Conservation (phyloP, 2,888 invertebrate species). For the Ormyrus thymus region DNA sequence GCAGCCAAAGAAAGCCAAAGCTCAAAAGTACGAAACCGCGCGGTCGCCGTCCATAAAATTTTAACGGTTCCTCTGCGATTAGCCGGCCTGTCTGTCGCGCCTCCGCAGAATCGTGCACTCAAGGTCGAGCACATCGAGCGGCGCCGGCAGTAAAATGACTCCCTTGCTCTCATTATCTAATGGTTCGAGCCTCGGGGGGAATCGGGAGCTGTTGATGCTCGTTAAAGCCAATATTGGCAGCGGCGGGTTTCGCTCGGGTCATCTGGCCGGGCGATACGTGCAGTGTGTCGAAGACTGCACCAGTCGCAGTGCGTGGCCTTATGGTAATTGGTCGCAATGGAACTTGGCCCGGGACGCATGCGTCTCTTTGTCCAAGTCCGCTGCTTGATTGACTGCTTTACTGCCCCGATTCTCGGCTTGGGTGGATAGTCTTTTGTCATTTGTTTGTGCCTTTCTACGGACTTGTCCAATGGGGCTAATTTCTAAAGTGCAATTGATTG, state of each 20-base stretch:
- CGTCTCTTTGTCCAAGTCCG: neutral
- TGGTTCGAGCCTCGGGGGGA: slow-evolving; percentile 51
- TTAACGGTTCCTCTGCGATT: slow-evolving; percentile 40
- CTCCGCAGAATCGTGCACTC: slow-evolving; percentile 8
- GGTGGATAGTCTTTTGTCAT: too few relatives aligned
- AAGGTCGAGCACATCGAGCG: neutral
- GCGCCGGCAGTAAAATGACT: neutral
- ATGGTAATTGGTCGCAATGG: too few relatives aligned
- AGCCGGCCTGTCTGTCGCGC: slow-evolving; percentile 29
- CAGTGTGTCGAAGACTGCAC: neutral
- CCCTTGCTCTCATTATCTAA: slow-evolving; percentile 61
- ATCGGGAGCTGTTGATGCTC: neutral
- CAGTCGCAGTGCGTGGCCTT: neutral
- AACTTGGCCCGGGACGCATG: neutral
- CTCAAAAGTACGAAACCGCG: too few relatives aligned
- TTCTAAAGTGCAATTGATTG: too few relatives aligned
- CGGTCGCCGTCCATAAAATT: slow-evolving; percentile 20
- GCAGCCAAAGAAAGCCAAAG: too few relatives aligned
- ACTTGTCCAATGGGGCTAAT: too few relatives aligned
- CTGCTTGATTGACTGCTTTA: too few relatives aligned
- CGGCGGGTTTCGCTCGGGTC: neutral
- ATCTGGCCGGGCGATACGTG: too few relatives aligned
- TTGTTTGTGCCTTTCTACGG: too few relatives aligned
- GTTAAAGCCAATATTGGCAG: slow-evolving; percentile 31
- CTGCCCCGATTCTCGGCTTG: too few relatives aligned